Conservation (phyloP, 2,113 vertebrate genomes). For the Heloderma charlesbogerti region DNA sequence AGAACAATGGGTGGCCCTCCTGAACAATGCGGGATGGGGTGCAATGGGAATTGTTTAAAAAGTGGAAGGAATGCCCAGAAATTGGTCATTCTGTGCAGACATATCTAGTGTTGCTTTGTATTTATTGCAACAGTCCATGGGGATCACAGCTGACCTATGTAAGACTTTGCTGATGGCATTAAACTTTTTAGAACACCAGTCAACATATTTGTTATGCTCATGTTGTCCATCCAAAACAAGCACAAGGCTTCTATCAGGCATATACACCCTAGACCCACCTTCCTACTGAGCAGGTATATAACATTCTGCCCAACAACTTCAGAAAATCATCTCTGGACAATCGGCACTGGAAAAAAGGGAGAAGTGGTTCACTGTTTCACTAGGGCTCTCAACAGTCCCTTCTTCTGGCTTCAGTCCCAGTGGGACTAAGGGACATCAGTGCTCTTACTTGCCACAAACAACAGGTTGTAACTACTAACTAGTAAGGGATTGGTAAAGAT, state of each 20-base stretch:
- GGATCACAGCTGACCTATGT: not conserved
- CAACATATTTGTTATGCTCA: not conserved
- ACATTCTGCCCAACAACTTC: not conserved
- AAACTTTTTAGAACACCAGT: not conserved
- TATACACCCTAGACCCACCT: not conserved
- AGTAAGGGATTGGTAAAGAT: not conserved
- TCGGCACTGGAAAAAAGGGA: not conserved
- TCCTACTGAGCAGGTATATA: not conserved
- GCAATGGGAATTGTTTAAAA: not conserved
- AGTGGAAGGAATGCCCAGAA: not conserved
- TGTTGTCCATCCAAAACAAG: not conserved
- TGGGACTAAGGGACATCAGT: not conserved
- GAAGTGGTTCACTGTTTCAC: conserved; percentile 3
- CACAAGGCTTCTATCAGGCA: not conserved
- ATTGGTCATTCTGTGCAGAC: not conserved
- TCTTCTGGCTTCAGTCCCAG: not conserved
- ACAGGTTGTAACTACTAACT: not conserved
- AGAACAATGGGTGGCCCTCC: not conserved
- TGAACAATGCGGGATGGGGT: not conserved
- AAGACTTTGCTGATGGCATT: not conserved
- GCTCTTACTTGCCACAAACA: not conserved
- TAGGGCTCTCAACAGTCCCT: not conserved
- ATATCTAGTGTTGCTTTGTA: not conserved
- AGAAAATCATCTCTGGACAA: not conserved
- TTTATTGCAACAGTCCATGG: not conserved